Percentiles rank a stretch among this genome's conserved stretches.
Evolutionary conservation across 2,113 vertebrate species (phyloP).

Genomic region (Podocnemis expansa): DNA sequence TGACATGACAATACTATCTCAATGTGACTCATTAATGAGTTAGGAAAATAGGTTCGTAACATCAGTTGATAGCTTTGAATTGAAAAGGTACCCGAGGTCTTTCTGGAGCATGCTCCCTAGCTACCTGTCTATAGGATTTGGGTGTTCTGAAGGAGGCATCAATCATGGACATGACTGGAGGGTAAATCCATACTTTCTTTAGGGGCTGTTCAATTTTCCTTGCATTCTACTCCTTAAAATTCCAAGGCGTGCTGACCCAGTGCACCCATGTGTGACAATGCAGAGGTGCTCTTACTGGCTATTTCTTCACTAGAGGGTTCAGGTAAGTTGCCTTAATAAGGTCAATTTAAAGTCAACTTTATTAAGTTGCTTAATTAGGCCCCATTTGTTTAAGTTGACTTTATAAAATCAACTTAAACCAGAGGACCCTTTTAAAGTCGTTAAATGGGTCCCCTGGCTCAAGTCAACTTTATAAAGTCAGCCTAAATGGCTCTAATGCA

Average conservation of each 20-base stretch:
- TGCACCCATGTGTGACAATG: background rate
- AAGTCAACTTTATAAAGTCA: too few species aligned
- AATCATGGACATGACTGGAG: background rate
- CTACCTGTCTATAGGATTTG: background rate
- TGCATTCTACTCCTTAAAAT: background rate
- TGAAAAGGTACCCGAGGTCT: background rate
- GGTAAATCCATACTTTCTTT: background rate
- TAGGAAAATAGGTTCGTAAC: background rate
- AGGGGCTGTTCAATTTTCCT: background rate
- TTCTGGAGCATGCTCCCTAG: background rate
- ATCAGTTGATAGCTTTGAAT: constrained; percentile 6
- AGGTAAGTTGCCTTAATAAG: too few species aligned
- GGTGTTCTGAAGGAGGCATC: background rate
- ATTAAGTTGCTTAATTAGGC: too few species aligned
- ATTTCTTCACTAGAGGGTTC: too few species aligned
- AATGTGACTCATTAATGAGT: background rate
- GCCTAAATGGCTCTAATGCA: too few species aligned
- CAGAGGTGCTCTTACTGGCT: background rate
- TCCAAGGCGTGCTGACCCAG: background rate
- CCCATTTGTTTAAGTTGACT: too few species aligned
- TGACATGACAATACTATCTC: background rate
- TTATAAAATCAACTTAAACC: too few species aligned
- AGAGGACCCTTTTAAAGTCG: too few species aligned
- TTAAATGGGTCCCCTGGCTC: too few species aligned
- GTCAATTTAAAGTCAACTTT: too few species aligned